Conservation (phyloP, 2,113 vertebrate genomes). For the Albula goreensis region DNA sequence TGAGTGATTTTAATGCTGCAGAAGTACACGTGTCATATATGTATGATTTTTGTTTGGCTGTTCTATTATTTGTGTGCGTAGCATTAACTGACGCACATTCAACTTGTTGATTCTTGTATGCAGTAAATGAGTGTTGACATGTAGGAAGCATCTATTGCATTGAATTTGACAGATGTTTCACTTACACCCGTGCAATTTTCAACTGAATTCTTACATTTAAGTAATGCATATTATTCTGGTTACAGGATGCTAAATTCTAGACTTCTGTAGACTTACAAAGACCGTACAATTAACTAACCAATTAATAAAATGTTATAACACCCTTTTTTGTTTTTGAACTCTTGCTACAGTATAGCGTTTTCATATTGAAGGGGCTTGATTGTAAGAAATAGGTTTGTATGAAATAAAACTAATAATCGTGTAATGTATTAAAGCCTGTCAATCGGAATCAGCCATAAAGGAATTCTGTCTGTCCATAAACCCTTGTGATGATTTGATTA, state of each 20-base stretch:
- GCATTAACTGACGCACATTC: background rate
- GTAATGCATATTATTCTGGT: background rate
- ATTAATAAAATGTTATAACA: too few species aligned
- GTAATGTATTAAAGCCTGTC: background rate
- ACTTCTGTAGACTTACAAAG: too few species aligned
- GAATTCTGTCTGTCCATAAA: background rate
- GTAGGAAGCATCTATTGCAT: background rate
- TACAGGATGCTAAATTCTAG: too few species aligned
- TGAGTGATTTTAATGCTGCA: background rate
- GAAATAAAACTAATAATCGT: too few species aligned
- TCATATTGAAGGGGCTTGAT: background rate
- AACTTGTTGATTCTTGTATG: background rate
- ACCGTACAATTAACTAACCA: too few species aligned
- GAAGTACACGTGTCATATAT: background rate
- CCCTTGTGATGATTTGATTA: background rate
- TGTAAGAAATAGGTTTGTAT: too few species aligned
- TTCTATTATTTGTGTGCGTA: background rate
- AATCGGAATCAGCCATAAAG: background rate
- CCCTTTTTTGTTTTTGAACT: too few species aligned
- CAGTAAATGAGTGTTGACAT: background rate
- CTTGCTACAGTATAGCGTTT: background rate
- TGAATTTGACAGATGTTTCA: background rate
- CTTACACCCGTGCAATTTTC: background rate
- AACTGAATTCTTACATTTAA: background rate
- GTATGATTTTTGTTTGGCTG: background rate